Conservation (phyloP, 2,888 invertebrate species). For the Encarsia formosa region DNA sequence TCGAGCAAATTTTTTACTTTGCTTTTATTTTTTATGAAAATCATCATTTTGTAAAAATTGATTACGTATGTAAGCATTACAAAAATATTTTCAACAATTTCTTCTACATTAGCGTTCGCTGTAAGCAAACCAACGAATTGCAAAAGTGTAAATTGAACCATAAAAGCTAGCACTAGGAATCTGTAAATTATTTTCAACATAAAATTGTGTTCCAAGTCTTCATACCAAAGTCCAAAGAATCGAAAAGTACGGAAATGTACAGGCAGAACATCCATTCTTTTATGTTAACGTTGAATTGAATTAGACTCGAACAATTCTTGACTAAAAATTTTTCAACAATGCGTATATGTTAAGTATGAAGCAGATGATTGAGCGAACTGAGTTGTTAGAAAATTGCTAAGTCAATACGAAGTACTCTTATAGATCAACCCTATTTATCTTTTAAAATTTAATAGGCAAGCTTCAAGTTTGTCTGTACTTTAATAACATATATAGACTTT, state of each 20-base stretch:
- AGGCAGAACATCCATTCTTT: conserved; percentile 8
- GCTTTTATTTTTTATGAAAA: not conserved
- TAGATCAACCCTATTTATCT: too few species aligned
- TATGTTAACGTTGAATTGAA: too few species aligned
- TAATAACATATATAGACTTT: too few species aligned
- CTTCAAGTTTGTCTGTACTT: too few species aligned
- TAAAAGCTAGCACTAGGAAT: not conserved
- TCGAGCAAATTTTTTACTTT: not conserved
- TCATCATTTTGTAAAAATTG: not conserved
- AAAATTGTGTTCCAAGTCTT: not conserved
- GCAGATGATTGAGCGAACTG: too few species aligned
- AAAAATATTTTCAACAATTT: conserved; percentile 1
- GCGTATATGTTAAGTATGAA: too few species aligned
- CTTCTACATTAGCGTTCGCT: not conserved
- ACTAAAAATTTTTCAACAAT: too few species aligned
- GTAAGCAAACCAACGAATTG: not conserved
- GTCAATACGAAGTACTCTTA: too few species aligned
- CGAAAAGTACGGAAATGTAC: conserved; percentile 4
- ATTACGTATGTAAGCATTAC: not conserved
- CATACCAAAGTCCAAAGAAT: conserved; percentile 9
- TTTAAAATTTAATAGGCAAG: too few species aligned
- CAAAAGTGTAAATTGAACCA: conserved; percentile 3
- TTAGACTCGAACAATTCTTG: too few species aligned
- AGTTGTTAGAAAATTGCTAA: too few species aligned
- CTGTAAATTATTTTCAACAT: conserved; percentile 2